Evolutionary conservation across 2,797 vertebrate species (phyloP).

Genomic region (Myoxocephalus aenaeus): DNA sequence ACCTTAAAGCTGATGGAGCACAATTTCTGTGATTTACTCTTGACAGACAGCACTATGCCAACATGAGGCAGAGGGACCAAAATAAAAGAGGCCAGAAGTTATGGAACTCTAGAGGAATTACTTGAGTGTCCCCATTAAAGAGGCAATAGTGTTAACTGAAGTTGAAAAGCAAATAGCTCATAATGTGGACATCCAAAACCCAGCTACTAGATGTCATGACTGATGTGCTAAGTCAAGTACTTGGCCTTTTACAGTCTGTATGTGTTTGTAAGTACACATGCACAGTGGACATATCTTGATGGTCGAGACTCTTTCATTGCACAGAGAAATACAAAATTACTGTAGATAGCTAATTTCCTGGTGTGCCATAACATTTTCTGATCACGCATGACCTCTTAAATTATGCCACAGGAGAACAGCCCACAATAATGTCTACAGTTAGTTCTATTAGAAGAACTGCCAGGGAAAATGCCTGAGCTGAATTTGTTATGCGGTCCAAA

Average conservation of each 20-base stretch:
- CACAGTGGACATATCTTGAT: neutral
- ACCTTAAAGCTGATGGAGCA: conserved; percentile 48
- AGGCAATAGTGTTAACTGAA: conserved; percentile 51
- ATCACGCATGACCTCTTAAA: neutral
- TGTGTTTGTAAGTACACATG: neutral
- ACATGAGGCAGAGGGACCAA: conserved; percentile 22
- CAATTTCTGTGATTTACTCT: conserved; percentile 53
- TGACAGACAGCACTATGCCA: conserved; percentile 34
- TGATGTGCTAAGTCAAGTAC: conserved; percentile 6
- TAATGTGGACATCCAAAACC: conserved; percentile 51
- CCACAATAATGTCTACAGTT: neutral
- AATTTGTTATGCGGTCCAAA: neutral
- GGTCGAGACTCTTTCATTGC: neutral
- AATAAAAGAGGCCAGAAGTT: conserved; percentile 51
- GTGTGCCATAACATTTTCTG: neutral
- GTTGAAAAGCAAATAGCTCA: conserved; percentile 63
- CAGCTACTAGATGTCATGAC: conserved; percentile 42
- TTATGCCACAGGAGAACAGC: neutral
- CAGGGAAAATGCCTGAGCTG: neutral
- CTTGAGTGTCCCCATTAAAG: conserved; percentile 57
- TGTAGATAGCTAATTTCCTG: neutral
- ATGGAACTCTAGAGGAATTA: conserved; percentile 65
- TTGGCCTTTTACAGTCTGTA: conserved; percentile 9
- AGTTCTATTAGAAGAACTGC: neutral
- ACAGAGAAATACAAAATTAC: neutral